Percentiles rank a stretch among this genome's conserved stretches.
phyloP scores from a whole-genome alignment of 2,888 invertebrate species.

The Dynastes grantii region DNA sequence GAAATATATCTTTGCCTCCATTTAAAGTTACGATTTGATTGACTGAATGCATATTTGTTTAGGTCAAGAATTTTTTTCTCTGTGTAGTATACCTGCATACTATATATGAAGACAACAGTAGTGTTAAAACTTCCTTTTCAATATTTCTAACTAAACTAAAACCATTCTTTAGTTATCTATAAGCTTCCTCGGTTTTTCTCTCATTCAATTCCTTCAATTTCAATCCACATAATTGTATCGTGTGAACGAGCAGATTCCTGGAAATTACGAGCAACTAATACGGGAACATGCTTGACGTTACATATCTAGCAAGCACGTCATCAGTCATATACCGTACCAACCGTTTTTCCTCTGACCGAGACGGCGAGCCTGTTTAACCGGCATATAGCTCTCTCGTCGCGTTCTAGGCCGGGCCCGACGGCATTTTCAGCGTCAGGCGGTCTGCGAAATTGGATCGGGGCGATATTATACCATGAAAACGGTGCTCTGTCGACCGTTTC shows the following conservation, averaged over 20 bases:
- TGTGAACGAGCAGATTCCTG: neutral
- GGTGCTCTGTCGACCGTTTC: neutral
- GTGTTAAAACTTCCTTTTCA: too few species aligned
- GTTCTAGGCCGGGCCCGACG: neutral
- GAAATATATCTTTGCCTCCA: too few species aligned
- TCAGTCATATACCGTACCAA: neutral
- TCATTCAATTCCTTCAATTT: neutral
- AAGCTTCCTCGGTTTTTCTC: neutral
- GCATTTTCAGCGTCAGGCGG: constrained; percentile 25
- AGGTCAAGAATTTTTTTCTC: too few species aligned
- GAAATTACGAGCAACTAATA: neutral
- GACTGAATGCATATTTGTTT: too few species aligned
- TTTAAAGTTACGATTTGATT: too few species aligned
- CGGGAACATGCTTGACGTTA: constrained; percentile 1
- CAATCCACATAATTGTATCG: neutral
- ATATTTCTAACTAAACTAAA: too few species aligned
- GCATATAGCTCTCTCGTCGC: neutral
- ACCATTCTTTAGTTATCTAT: too few species aligned
- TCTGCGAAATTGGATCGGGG: constrained; percentile 24
- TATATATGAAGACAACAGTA: too few species aligned
- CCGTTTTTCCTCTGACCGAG: neutral
- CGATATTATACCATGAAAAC: constrained; percentile 1
- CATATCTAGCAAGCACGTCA: neutral
- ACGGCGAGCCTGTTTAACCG: neutral
- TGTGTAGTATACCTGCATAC: too few species aligned